Evolutionary conservation across 2,797 vertebrate species (phyloP).

Genomic region (Gymnothorax reevesii): DNA sequence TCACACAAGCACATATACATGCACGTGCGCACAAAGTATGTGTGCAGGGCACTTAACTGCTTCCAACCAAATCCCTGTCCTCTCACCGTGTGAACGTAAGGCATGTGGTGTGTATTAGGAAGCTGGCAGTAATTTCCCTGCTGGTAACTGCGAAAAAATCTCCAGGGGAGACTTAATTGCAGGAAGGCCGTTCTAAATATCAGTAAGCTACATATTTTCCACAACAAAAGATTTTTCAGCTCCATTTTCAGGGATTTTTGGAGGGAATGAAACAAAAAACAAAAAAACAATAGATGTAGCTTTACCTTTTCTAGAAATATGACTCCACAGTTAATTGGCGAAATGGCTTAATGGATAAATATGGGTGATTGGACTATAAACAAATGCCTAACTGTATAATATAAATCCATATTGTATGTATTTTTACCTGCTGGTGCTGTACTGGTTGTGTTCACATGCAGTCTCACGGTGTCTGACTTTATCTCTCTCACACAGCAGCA

Average conservation of each 20-base stretch:
- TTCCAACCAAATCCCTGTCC: slow-evolving; percentile 62
- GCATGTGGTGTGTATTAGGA: slow-evolving; percentile 97
- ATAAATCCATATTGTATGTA: not conserved
- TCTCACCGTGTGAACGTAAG: slow-evolving; percentile 70
- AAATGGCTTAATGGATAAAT: not conserved
- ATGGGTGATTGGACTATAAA: not conserved
- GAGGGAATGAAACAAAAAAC: slow-evolving; percentile 20
- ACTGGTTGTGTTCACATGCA: not conserved
- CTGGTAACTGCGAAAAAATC: slow-evolving; percentile 92
- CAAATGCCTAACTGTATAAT: no score
- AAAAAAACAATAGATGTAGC: not conserved
- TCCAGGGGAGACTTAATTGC: slow-evolving; percentile 99
- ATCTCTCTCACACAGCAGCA: not conserved
- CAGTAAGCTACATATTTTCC: slow-evolving; percentile 93
- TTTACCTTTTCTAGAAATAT: not conserved
- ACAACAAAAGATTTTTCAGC: slow-evolving; percentile 87
- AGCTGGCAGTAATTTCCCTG: slow-evolving; percentile 98
- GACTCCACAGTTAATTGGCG: not conserved
- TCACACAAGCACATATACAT: not conserved
- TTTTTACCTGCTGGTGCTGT: not conserved
- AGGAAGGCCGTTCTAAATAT: slow-evolving; percentile 99
- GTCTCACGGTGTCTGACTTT: not conserved
- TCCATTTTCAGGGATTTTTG: slow-evolving; percentile 72
- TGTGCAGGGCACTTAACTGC: not conserved
- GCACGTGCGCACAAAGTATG: not conserved